phyloP scores from a whole-genome alignment of 2,113 vertebrate species.

The Erinaceus europaeus region DNA sequence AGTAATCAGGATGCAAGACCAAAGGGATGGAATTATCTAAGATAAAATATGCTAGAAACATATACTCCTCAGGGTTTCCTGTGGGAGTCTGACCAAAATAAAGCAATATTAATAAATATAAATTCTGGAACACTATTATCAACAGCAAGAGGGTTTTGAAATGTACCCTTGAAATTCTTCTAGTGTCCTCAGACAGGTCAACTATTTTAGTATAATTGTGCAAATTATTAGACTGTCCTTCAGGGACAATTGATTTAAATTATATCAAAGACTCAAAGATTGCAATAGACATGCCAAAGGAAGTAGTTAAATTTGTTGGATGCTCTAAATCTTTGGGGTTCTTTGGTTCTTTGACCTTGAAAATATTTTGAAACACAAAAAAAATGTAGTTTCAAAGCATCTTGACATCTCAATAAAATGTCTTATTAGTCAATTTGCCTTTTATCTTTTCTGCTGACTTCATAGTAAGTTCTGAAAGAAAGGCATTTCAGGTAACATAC shows the following conservation, averaged over 20 bases:
- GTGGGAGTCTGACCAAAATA: constrained; percentile 85
- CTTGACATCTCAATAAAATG: constrained; percentile 59
- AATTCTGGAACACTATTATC: constrained; percentile 84
- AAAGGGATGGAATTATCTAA: constrained; percentile 81
- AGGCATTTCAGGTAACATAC: not conserved
- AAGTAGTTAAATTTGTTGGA: constrained; percentile 78
- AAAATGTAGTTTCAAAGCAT: constrained; percentile 72
- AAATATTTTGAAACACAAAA: constrained; percentile 69
- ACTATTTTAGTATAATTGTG: constrained; percentile 77
- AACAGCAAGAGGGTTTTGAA: constrained; percentile 75
- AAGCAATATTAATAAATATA: constrained; percentile 88
- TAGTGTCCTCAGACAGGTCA: constrained; percentile 81
- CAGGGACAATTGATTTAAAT: constrained; percentile 82
- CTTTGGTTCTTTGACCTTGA: constrained; percentile 71
- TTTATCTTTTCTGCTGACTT: constrained; percentile 14
- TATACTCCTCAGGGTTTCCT: constrained; percentile 85
- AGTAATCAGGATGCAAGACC: constrained; percentile 80
- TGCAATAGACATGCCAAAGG: constrained; percentile 75
- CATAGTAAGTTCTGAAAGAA: constrained; percentile 57
- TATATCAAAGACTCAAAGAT: constrained; percentile 81
- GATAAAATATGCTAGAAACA: constrained; percentile 86
- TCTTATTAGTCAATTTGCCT: constrained; percentile 57
- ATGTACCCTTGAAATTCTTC: constrained; percentile 81
- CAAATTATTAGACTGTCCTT: constrained; percentile 79
- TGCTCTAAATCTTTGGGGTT: constrained; percentile 79